Percentiles rank a stretch among this genome's conserved stretches.
These are phyloP conservation scores for Myotis davidii DNA, from an alignment of 2,113 vertebrate species.

Conservation along the genomic window DNA sequence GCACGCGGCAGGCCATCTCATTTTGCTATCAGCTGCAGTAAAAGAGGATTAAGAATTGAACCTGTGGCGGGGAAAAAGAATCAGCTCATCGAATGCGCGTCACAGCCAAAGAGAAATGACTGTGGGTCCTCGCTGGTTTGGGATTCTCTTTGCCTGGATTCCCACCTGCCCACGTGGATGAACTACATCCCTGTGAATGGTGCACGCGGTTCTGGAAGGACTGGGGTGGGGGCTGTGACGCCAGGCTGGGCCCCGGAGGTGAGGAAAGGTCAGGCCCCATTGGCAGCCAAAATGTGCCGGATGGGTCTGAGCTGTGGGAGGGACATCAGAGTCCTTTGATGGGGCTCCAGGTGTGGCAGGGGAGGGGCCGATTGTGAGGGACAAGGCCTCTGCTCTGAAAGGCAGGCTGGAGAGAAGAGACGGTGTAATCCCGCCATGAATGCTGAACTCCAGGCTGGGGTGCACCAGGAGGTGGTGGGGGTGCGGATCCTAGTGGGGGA, in stretches of 20 bases:
- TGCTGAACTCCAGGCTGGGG: not conserved
- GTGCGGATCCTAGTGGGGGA: fast-evolving
- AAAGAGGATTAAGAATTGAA: conserved; percentile 51
- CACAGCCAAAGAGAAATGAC: conserved; percentile 27
- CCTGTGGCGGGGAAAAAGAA: not conserved
- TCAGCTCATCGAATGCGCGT: not conserved
- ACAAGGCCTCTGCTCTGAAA: not conserved
- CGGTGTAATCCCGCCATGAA: not conserved
- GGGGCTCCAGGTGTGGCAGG: conserved; percentile 9
- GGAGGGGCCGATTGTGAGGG: not conserved
- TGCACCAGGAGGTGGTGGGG: not conserved
- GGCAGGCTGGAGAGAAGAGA: not conserved
- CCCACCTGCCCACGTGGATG: not conserved
- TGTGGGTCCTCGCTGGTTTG: not conserved
- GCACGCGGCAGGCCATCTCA: not conserved
- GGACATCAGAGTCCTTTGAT: conserved; percentile 12
- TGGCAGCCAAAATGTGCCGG: not conserved
- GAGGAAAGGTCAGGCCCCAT: not conserved
- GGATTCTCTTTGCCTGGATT: conserved; percentile 7
- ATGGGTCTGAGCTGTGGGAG: not conserved
- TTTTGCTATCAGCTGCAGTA: conserved; percentile 19
- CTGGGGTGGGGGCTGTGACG: not conserved
- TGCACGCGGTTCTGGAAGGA: not conserved
- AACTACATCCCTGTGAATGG: not conserved
- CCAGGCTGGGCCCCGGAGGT: fast-evolving